phyloP scores from a whole-genome alignment of 23 tunicate species.

The Styela clava region DNA sequence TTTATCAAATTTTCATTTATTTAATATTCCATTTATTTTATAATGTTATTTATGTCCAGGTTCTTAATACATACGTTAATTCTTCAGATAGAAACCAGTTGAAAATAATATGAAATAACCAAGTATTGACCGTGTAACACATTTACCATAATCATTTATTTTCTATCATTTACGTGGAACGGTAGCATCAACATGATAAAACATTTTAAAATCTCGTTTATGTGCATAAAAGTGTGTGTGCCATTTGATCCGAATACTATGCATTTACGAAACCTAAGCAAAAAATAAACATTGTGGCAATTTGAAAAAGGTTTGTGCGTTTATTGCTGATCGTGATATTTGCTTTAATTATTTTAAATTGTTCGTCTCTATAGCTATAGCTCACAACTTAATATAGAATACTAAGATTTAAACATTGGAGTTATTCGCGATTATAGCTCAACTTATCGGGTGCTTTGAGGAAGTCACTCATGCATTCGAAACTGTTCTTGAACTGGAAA shows the following conservation, averaged over 20 bases:
- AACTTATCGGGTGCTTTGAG: not conserved
- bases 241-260: not conserved
- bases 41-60: too few relatives aligned
- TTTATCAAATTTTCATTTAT: too few relatives aligned
- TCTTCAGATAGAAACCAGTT: too few relatives aligned
- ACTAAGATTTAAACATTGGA: not conserved
- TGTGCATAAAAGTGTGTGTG: not conserved
- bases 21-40: not conserved
- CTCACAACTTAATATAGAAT: not conserved
- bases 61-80: too few relatives aligned
- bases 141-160: not conserved
- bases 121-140: too few relatives aligned
- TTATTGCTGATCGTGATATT: too few relatives aligned
- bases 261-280: not conserved
- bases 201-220: too few relatives aligned
- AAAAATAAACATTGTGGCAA: too few relatives aligned
- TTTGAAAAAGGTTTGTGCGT: too few relatives aligned
- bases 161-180: too few relatives aligned
- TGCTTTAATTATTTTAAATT: too few relatives aligned
- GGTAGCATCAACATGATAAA: too few relatives aligned
- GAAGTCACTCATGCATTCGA: not conserved
- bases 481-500: not conserved
- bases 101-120: not conserved
- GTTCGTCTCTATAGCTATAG: not conserved
- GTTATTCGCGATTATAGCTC: not conserved